phyloP scores from a whole-genome alignment of 2,797 vertebrate species.

The Spinus pinus region DNA sequence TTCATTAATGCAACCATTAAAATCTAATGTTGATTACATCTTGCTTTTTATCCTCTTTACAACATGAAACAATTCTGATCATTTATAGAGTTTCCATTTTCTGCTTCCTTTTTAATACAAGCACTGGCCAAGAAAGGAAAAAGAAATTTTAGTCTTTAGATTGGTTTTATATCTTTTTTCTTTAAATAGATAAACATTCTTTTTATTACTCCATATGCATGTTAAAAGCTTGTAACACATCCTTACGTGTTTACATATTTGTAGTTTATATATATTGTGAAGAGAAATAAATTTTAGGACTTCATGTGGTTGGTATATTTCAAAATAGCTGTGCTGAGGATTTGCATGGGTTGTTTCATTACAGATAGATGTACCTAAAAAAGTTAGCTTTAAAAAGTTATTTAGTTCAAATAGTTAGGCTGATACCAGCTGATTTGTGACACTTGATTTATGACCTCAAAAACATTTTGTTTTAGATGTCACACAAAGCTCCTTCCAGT shows the following conservation, averaged over 20 bases:
- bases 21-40: not conserved
- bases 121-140: not conserved
- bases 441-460: not conserved
- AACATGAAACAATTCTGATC: not conserved
- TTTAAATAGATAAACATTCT: not conserved
- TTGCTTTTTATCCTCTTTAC: not conserved
- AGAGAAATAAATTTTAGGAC: not conserved
- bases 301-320: not conserved
- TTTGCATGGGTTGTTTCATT: not conserved
- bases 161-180: not conserved
- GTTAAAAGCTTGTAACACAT: not conserved
- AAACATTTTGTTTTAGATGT: not conserved
- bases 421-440: not conserved
- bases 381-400: not conserved
- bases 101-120: not conserved
- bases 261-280: not conserved
- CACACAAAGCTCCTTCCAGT: not conserved
- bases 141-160: not conserved
- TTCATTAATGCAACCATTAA: not conserved
- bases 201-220: not conserved
- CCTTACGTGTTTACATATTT: not conserved
- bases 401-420: not conserved
- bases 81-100: not conserved
- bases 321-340: not conserved
- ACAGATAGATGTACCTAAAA: not conserved